These are phyloP conservation scores for Cremastinae sp. DNA, from an alignment of 2,888 invertebrate species.

Conservation along the genomic window DNA sequence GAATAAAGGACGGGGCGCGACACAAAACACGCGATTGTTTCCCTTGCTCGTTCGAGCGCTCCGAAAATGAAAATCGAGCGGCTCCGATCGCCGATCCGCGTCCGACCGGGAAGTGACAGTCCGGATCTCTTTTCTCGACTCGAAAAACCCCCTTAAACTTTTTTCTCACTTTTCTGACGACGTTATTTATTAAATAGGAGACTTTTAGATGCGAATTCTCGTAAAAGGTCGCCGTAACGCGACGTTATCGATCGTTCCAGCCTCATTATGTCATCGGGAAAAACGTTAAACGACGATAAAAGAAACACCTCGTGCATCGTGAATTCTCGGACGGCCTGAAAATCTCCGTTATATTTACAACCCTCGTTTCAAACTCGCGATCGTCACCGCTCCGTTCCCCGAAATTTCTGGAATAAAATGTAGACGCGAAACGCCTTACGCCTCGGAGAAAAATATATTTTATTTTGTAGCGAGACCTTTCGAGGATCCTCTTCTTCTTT, in stretches of 20 bases:
- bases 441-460: too few species aligned
- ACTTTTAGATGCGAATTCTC: conserved; percentile 34
- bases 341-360: too few species aligned
- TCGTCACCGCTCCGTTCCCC: too few species aligned
- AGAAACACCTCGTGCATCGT: conserved; percentile 6
- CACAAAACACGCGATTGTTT: conserved; percentile 44
- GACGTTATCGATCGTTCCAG: conserved; percentile 49
- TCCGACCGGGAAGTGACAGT: too few species aligned
- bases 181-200: conserved; percentile 44
- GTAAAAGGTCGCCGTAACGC: conserved; percentile 46
- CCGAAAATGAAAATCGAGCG: conserved; percentile 6
- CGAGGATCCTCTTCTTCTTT: not conserved
- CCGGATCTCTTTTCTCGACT: too few species aligned
- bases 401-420: too few species aligned
- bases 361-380: too few species aligned
- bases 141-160: not conserved
- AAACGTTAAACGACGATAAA: conserved; percentile 39
- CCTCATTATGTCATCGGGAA: conserved; percentile 41
- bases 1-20: conserved; percentile 26
- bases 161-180: conserved; percentile 41
- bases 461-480: too few species aligned
- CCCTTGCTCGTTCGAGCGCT: conserved; percentile 6
- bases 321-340: too few species aligned
- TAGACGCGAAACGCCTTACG: too few species aligned
- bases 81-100: not conserved